Evolutionary conservation across 2,888 invertebrate species (phyloP), one percentile per base, ranked within the genome.

Genomic region (Acronicta aceris): DNA sequence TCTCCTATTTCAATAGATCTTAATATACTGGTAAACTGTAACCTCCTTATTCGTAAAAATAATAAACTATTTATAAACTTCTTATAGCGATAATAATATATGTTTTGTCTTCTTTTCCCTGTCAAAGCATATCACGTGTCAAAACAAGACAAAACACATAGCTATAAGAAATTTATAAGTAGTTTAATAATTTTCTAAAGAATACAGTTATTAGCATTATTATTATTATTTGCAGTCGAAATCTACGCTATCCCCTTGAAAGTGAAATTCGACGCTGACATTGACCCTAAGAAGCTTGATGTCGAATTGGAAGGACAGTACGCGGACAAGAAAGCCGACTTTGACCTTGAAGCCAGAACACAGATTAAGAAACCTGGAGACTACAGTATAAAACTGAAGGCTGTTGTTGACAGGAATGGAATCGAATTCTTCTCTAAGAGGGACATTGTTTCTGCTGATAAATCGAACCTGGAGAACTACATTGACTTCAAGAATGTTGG

Each of bases 381-480:
- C 76, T 94, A 94, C 78, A 89, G 85, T 59, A 63, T 91, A 0
- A 94, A 94, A 71, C 13, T 93, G 0, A 82, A 79, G 41, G 84
- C 89, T 4, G 74, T 79, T 17, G 58, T 81, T 0, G 88, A 94
- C 75, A 89, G 88, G 27, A 84, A 87, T 41, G 87, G 89, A 4
- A 16, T 94, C 0, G 95, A 96, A 71, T 60, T 96, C 0, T 93
- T 96, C 68, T 89, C 95, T 0, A 95, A 95, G 73, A 94, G 96
- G 16, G 95, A 95, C 43, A 91, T 96, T 3, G 82, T 95, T 0
- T 95, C 95, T 0, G 86, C 89, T 13, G 93, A 95, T 33, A 96
- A 96, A 80, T 96, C 96, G 1, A 96, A 96, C 81, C 93, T 96
- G 43, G 94, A 95, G 43, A 96, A 96, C 76, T 95, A 94, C 40